These are phyloP conservation scores for Crotalus tigris DNA, from an alignment of 2,113 vertebrate species.

Conservation along the genomic window DNA sequence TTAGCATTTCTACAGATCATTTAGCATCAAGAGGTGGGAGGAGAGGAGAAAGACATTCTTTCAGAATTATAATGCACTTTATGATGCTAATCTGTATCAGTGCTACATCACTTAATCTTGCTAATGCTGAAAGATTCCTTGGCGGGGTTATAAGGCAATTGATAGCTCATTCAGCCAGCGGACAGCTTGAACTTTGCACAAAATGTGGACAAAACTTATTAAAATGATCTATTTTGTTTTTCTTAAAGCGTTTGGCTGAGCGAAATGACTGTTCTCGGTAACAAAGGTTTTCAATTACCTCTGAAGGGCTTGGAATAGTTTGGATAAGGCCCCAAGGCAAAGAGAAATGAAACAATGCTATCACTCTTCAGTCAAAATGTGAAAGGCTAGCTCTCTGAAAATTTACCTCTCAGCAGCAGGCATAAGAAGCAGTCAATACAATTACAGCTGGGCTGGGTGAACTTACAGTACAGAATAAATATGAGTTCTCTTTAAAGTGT, in stretches of 20 bases:
- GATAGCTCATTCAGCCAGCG: conserved; percentile 14
- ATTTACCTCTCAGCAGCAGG: conserved; percentile 3
- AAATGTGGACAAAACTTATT: conserved; percentile 18
- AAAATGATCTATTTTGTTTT: conserved; percentile 28
- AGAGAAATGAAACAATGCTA: conserved; percentile 17
- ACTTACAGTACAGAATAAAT: not conserved
- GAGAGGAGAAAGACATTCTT: conserved; percentile 33
- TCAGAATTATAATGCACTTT: conserved; percentile 55
- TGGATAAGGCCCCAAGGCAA: conserved; percentile 11
- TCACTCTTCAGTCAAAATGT: not conserved
- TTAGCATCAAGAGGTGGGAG: conserved; percentile 55
- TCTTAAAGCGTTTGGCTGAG: not conserved
- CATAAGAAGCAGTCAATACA: not conserved
- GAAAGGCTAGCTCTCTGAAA: conserved; percentile 6
- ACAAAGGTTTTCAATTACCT: conserved; percentile 26
- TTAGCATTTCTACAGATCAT: conserved; percentile 70
- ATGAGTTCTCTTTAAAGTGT: not conserved
- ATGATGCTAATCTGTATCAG: conserved; percentile 47
- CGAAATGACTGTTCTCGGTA: conserved; percentile 20
- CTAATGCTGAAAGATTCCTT: conserved; percentile 32
- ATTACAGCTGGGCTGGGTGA: not conserved
- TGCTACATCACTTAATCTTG: conserved; percentile 53
- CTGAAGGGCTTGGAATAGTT: conserved; percentile 17
- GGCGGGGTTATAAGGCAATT: conserved; percentile 38
- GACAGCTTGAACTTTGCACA: conserved; percentile 35